phyloP scores from a whole-genome alignment of 1,140 invertebrate genomes.

The Drosophila ananassae region DNA sequence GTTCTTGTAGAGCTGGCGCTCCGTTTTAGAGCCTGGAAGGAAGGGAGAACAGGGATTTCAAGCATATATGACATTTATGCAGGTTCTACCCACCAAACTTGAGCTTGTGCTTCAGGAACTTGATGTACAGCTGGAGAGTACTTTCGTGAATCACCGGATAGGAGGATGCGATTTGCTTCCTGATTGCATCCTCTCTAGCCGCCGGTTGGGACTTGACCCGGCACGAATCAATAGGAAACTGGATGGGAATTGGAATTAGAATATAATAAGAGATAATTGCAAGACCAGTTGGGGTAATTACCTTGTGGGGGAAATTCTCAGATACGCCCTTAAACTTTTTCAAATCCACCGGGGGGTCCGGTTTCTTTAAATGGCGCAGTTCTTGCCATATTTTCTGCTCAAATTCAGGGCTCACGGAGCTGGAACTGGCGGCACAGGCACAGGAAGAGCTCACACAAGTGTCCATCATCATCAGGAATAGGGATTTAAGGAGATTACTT shows the following conservation, averaged over 20 bases:
- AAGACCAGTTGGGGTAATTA: not conserved
- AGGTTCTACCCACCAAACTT: conserved; percentile 52
- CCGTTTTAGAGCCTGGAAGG: conserved; percentile 18
- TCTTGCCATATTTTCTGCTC: conserved; percentile 14
- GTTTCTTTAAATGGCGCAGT: conserved; percentile 25
- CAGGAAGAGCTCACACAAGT: not conserved
- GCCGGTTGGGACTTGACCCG: conserved; percentile 57
- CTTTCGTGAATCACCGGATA: conserved; percentile 77
- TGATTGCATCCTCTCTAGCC: conserved; percentile 28
- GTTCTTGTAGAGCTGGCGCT: conserved; percentile 48
- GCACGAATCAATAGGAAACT: conserved; percentile 44
- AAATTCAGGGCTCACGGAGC: conserved; percentile 3
- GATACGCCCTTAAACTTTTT: conserved; percentile 32
- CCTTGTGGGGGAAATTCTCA: conserved; percentile 29
- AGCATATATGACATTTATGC: not conserved
- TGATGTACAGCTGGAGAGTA: conserved; percentile 50
- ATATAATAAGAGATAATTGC: not conserved
- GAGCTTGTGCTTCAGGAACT: conserved; percentile 71
- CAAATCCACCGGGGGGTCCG: conserved; percentile 17
- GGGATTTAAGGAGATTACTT: not conserved
- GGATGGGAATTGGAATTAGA: too few relatives aligned
- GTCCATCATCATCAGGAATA: not conserved
- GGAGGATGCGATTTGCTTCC: conserved; percentile 66
- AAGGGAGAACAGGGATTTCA: too few relatives aligned
- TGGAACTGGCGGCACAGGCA: not conserved